Base-by-base conservation (phyloP, 2,888 invertebrate genomes). In the Latrodectus elegans region DNA sequence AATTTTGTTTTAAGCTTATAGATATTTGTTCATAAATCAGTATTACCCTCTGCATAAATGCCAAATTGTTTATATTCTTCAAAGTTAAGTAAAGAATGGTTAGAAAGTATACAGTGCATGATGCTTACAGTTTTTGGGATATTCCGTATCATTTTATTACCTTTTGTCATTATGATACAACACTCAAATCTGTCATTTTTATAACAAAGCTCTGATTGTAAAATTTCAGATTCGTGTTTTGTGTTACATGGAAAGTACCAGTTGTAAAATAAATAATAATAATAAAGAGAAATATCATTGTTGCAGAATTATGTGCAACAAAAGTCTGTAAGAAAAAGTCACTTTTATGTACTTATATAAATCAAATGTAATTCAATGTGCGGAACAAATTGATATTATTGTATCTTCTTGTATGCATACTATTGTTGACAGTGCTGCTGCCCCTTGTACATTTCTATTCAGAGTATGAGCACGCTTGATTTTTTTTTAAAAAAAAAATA, bases 311-410 rank as follows among this genome's bases (percentile, higher is more conserved):
- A 67, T 81, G 81, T 80, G 81, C 86, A 76, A 87, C 81, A 73
- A 77, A 75, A 38, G 17, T 60, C 52, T 81, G 76, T 67, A 87
- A 55, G 81, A 77, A 87, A 73, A 73, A 72, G 71, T 81, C 86
- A 87, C 81, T 87, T 84, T 84, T 81, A 86, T 86, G 86, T 87
- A 87, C 81, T 81, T 87, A 81, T 67, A 76, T 67, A 80, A 87
- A 87, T 87, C 85, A 87, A 87, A 87, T 81, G 74, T 83, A 84
- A 77, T 73, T 87, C 55, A 73, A 81, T 87, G 86, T 87, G 71
- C 81, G 77, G 81, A 81, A 87, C 86, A 81, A 87, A 85, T 70
- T 78, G 77, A 64, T 71, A 67, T 26, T 81, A 80, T 86, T 87
- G 86, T 87, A 81, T 86, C 85, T 85, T 76, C 78, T 71, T 84